A percentile compares a stretch with the other conserved stretches of the same genome.
Evolutionary conservation across 2,888 invertebrate genomes (phyloP).

Genomic region (Thereva nobilitata): DNA sequence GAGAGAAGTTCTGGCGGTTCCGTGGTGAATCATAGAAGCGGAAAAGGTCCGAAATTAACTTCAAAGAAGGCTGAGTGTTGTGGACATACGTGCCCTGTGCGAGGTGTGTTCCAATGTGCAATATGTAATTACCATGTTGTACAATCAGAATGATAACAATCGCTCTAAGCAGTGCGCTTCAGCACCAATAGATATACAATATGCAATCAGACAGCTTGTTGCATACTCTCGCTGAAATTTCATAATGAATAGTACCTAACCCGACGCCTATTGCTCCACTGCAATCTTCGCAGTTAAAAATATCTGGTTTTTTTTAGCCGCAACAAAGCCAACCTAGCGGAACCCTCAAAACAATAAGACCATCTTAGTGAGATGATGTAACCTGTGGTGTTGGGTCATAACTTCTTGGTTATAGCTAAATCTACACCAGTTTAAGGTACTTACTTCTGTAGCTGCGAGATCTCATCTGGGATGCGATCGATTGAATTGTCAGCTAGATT

Average conservation of each 20-base stretch:
- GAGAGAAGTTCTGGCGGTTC: not conserved
- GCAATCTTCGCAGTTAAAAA: not conserved
- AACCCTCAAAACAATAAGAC: constrained; percentile 30
- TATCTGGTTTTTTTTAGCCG: constrained; percentile 15
- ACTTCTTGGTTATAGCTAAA: constrained; percentile 15
- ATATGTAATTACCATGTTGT: not conserved
- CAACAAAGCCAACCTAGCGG: constrained; percentile 21
- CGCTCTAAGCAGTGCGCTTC: too few relatives aligned
- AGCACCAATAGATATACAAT: too few relatives aligned
- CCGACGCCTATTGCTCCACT: not conserved
- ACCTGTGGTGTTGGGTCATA: constrained; percentile 8
- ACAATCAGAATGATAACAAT: too few relatives aligned
- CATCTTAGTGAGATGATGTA: constrained; percentile 19
- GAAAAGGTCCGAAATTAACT: constrained; percentile 15
- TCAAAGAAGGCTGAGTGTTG: too few relatives aligned
- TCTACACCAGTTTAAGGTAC: constrained; percentile 46
- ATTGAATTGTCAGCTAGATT: constrained; percentile 73
- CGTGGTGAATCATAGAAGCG: constrained; percentile 22
- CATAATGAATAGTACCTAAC: not conserved
- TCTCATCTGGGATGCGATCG: constrained; percentile 66
- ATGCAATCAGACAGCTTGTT: too few relatives aligned
- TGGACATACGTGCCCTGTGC: too few relatives aligned
- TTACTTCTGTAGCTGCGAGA: constrained; percentile 64
- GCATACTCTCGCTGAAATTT: too few relatives aligned
- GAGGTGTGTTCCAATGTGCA: constrained; percentile 9